Evolutionary conservation across 2,797 vertebrate genomes (phyloP).

Genomic region (Chaunax sp.): DNA sequence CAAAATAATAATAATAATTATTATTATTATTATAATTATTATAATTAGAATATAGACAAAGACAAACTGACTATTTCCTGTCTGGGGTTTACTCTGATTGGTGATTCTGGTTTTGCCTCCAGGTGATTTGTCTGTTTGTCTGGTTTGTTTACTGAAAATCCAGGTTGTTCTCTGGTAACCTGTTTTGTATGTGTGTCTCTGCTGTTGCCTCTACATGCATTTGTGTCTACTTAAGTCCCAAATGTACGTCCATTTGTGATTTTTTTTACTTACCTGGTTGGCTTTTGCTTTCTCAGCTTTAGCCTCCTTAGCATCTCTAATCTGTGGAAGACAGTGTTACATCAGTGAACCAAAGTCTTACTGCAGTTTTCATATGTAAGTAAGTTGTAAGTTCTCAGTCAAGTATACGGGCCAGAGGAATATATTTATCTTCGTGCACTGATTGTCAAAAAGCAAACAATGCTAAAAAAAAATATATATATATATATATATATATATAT

Average conservation of each 20-base stretch:
- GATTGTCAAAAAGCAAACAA: no score
- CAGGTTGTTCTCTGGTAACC: neutral
- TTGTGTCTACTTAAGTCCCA: no score
- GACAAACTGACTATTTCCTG: no score
- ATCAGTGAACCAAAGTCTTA: neutral
- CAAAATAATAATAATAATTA: neutral
- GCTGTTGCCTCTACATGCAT: no score
- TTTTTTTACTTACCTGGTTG: conserved; percentile 46
- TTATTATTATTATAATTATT: no score
- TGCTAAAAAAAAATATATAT: neutral
- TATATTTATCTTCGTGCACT: neutral
- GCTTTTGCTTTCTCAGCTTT: neutral
- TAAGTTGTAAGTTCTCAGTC: neutral
- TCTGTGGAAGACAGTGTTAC: conserved; percentile 43
- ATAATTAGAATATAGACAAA: no score
- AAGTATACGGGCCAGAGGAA: neutral
- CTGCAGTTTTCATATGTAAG: neutral
- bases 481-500: no score
- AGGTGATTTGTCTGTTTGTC: neutral
- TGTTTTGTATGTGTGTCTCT: no score
- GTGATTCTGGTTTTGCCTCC: conserved; percentile 2
- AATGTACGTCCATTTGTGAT: neutral
- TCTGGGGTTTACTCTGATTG: no score
- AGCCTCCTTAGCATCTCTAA: conserved; percentile 26
- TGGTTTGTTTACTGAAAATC: neutral